Evolutionary conservation across 1,140 invertebrate genomes (phyloP).

Genomic region (Neelides sp.): DNA sequence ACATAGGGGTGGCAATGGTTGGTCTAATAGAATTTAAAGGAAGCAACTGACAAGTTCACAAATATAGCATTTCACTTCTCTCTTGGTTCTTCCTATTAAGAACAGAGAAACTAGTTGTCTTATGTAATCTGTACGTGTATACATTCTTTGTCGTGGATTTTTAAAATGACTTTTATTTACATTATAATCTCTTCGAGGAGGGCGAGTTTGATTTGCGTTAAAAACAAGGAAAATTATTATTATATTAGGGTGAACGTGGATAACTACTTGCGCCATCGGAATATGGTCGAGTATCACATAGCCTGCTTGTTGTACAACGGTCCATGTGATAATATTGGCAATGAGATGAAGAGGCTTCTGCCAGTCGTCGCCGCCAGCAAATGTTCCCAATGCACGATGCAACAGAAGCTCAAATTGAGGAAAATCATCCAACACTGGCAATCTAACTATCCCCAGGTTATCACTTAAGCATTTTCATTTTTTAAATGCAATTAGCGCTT

Average conservation of each 20-base stretch:
- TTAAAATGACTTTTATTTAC: no score
- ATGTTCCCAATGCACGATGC: conserved; percentile 15
- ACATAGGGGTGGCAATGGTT: no score
- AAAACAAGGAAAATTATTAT: no score
- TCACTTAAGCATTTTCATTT: neutral
- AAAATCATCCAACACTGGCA: conserved; percentile 24
- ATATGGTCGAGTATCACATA: conserved; percentile 24
- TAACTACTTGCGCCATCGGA: conserved; percentile 15
- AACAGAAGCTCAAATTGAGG: conserved; percentile 20
- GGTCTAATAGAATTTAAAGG: no score
- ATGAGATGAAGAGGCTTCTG: conserved; percentile 17
- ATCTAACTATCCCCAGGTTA: conserved; percentile 24
- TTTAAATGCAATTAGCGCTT: neutral
- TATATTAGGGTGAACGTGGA: conserved; percentile 31
- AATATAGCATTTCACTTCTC: no score
- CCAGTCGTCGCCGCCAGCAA: conserved; percentile 11
- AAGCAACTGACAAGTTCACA: no score
- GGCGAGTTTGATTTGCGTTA: no score
- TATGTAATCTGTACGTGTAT: no score
- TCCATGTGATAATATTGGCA: conserved; percentile 21
- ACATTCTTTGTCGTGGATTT: no score
- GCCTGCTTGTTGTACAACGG: conserved; percentile 23
- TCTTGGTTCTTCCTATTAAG: no score
- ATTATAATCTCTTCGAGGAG: no score
- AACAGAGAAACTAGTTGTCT: no score